phyloP scores from a whole-genome alignment of 1,140 invertebrate genomes.

The Bombus polaris region DNA sequence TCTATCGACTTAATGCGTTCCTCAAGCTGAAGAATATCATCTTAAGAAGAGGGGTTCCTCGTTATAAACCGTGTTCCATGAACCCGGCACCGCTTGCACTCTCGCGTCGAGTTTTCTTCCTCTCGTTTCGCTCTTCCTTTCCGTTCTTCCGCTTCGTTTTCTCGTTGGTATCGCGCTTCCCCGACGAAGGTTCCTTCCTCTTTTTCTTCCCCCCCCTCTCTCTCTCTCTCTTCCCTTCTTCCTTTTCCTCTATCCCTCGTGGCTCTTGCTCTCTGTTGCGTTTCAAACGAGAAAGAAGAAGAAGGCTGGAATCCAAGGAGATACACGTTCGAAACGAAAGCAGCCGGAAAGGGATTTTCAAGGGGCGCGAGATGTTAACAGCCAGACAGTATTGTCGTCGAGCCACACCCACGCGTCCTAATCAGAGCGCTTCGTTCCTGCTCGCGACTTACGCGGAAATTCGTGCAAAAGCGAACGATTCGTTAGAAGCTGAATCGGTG shows the following conservation, averaged over 20 bases:
- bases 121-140: too few relatives aligned
- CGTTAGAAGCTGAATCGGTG: too few relatives aligned
- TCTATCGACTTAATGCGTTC: slow-evolving; percentile 71
- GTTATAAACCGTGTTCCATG: slow-evolving; percentile 66
- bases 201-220: too few relatives aligned
- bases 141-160: too few relatives aligned
- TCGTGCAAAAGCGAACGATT: neutral
- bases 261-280: too few relatives aligned
- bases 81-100: too few relatives aligned
- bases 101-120: too few relatives aligned
- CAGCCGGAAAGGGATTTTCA: slow-evolving; percentile 60
- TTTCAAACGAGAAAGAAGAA: neutral
- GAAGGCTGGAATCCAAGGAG: neutral
- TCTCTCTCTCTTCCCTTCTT: neutral
- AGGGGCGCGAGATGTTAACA: slow-evolving; percentile 69
- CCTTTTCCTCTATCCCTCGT: neutral
- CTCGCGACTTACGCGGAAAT: neutral
- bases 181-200: neutral
- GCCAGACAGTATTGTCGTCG: slow-evolving; percentile 67
- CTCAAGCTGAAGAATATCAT: slow-evolving; percentile 72
- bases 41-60: slow-evolving; percentile 57
- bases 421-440: slow-evolving; percentile 58
- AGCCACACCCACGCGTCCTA: slow-evolving; percentile 60
- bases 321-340: slow-evolving; percentile 64
- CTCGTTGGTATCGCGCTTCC: too few relatives aligned